Conservation (phyloP, 2,888 invertebrate species). For the Pandemis heparana region DNA sequence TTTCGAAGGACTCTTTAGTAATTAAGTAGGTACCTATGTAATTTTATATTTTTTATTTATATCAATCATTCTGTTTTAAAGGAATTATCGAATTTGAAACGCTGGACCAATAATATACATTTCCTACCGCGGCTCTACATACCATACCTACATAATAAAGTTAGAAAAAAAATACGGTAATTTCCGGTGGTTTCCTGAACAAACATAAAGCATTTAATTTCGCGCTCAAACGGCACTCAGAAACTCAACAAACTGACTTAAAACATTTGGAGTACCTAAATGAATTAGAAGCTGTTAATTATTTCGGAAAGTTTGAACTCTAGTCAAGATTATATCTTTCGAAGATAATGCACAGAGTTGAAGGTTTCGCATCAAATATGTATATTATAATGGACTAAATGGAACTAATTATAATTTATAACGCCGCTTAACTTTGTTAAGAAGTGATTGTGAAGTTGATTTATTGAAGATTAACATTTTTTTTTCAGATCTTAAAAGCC, state of each 20-base stretch:
- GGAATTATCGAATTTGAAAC: too few species aligned
- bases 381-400: neutral
- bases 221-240: neutral
- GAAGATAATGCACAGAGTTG: slow-evolving; percentile 10
- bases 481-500: too few species aligned
- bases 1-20: neutral
- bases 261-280: slow-evolving; percentile 17
- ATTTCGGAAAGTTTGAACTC: slow-evolving; percentile 15
- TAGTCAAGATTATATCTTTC: neutral
- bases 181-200: neutral
- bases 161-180: neutral
- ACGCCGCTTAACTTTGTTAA: too few species aligned
- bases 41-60: too few species aligned
- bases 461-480: too few species aligned
- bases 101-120: too few species aligned
- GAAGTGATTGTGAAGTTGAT: too few species aligned
- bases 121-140: too few species aligned
- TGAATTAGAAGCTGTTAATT: slow-evolving; percentile 18
- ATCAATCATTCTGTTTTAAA: too few species aligned
- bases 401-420: too few species aligned
- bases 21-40: too few species aligned
- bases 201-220: neutral
- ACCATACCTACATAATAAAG: too few species aligned
- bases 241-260: neutral
- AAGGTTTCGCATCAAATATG: neutral